A percentile compares a stretch with the other conserved stretches of the same genome.
These are phyloP conservation scores for Folsomia candida DNA, from an alignment of 2,888 invertebrate species.

Conservation along the genomic window DNA sequence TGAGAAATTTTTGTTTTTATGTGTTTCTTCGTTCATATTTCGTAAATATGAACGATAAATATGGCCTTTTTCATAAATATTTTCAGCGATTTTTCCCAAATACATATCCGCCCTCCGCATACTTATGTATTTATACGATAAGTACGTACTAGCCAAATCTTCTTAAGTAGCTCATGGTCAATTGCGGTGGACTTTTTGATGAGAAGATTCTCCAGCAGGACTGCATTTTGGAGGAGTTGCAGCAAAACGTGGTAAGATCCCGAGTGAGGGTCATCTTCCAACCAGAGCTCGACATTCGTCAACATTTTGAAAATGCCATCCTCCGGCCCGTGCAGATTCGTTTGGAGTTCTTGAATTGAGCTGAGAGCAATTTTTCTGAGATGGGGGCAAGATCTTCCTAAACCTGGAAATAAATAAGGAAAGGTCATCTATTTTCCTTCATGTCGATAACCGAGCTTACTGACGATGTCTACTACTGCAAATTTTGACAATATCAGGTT, in stretches of 20 bases:
- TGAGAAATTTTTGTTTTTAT: too few species aligned
- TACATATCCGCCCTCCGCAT: too few species aligned
- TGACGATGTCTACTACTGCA: constrained; percentile 51
- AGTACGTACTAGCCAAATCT: constrained; percentile 51
- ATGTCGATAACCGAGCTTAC: constrained; percentile 45
- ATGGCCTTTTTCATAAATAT: too few species aligned
- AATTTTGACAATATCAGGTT: constrained; percentile 53
- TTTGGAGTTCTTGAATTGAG: constrained; percentile 49
- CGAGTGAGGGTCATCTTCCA: constrained; percentile 49
- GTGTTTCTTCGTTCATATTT: too few species aligned
- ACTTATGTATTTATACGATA: too few species aligned
- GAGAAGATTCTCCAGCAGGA: constrained; percentile 51
- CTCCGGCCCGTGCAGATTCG: background rate
- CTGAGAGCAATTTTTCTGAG: constrained; percentile 53
- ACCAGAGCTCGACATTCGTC: constrained; percentile 52
- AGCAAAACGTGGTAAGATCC: constrained; percentile 46
- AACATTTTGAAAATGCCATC: constrained; percentile 29
- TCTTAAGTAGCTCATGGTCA: constrained; percentile 48
- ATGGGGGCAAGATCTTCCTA: constrained; percentile 52
- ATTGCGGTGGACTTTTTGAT: constrained; percentile 52
- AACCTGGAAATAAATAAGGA: constrained; percentile 45
- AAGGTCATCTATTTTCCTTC: background rate
- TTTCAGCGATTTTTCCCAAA: too few species aligned
- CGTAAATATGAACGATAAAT: too few species aligned
- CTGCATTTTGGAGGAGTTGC: constrained; percentile 51